Evolutionary conservation across 2,797 vertebrate species (phyloP).

Genomic region (Rallus crepitans): DNA sequence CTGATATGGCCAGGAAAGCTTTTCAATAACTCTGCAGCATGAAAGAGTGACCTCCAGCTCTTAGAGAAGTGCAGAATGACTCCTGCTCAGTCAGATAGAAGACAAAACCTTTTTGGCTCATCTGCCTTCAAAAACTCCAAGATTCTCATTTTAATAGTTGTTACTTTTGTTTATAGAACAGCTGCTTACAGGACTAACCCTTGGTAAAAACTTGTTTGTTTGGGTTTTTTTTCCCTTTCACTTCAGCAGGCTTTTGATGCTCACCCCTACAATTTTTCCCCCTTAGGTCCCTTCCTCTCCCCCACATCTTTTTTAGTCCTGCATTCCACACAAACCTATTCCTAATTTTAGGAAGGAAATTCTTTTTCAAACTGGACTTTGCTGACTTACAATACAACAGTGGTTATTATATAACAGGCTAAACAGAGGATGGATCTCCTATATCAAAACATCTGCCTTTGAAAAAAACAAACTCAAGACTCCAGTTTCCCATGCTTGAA

Average conservation of each 20-base stretch:
- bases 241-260: neutral
- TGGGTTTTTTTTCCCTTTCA: neutral
- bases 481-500: neutral
- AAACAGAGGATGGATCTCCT: neutral
- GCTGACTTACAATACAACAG: neutral
- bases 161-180: constrained; percentile 5
- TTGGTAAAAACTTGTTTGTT: neutral
- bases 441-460: neutral
- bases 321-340: neutral
- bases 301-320: neutral
- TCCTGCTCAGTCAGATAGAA: neutral
- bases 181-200: neutral
- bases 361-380: neutral
- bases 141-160: neutral
- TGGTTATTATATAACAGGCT: neutral
- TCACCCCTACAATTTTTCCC: neutral
- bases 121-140: neutral
- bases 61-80: neutral
- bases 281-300: neutral
- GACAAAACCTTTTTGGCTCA: neutral
- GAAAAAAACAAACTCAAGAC: neutral
- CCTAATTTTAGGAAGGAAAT: neutral
- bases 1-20: constrained; percentile 16
- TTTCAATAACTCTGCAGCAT: neutral
- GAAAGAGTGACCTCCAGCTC: neutral